Evolutionary conservation across 2,113 vertebrate species (phyloP).

Genomic region (Oryzias javanicus): DNA sequence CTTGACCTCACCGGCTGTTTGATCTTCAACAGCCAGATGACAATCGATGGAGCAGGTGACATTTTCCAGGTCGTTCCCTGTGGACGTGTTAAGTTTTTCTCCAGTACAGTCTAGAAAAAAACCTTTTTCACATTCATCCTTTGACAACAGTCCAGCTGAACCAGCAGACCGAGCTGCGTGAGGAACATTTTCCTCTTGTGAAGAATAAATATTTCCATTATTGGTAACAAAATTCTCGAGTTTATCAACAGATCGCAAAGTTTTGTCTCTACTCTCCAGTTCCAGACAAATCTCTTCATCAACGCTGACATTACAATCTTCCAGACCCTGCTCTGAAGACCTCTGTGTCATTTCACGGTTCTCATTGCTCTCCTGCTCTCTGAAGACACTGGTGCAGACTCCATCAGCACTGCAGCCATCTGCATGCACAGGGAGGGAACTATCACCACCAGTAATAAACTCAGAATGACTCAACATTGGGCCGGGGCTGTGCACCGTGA

Average conservation of each 20-base stretch:
- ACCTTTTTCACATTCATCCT: slow-evolving; percentile 19
- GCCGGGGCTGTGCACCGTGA: slow-evolving; percentile 51
- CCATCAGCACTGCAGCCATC: slow-evolving; percentile 25
- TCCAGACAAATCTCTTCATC: slow-evolving; percentile 3
- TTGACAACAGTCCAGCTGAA: slow-evolving; percentile 10
- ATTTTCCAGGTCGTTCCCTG: slow-evolving; percentile 34
- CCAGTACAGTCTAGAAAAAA: slow-evolving; percentile 18
- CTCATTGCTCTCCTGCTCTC: slow-evolving; percentile 30
- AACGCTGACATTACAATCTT: background rate
- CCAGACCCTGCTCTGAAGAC: slow-evolving; percentile 17
- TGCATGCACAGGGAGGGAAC: slow-evolving; percentile 43
- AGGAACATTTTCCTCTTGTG: slow-evolving; percentile 17
- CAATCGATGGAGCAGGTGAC: slow-evolving; percentile 26
- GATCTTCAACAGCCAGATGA: slow-evolving; percentile 4
- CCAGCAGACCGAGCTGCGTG: slow-evolving; percentile 1
- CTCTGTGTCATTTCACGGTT: slow-evolving; percentile 24
- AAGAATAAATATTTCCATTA: slow-evolving; percentile 14
- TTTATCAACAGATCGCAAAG: slow-evolving; percentile 2
- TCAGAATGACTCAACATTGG: slow-evolving; percentile 74
- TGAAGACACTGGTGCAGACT: slow-evolving; percentile 22
- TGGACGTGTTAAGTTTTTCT: slow-evolving; percentile 39
- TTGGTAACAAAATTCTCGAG: background rate
- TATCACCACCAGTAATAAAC: slow-evolving; percentile 57
- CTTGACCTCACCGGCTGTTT: slow-evolving; percentile 22
- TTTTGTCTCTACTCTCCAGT: slow-evolving; percentile 17